phyloP scores from a whole-genome alignment of 2,113 vertebrate species.

The Mastomys natalensis region DNA sequence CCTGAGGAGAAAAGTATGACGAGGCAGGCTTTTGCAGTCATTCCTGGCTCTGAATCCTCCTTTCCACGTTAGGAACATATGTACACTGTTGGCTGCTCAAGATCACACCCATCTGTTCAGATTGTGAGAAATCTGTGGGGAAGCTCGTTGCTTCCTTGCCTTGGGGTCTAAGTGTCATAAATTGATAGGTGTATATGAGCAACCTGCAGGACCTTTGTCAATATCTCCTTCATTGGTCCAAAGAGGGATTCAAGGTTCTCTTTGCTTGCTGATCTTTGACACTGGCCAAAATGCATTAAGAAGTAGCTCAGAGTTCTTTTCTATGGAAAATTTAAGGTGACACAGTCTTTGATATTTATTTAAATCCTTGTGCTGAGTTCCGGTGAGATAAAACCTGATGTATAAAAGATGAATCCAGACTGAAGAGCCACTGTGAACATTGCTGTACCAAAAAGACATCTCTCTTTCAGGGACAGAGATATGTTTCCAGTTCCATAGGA shows the following conservation, averaged over 20 bases:
- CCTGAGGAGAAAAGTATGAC: slow-evolving; percentile 58
- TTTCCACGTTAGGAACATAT: slow-evolving; percentile 83
- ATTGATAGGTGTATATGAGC: slow-evolving; percentile 58
- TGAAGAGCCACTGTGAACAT: neutral
- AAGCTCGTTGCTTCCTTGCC: slow-evolving; percentile 72
- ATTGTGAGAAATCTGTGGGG: slow-evolving; percentile 74
- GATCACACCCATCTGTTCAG: slow-evolving; percentile 83
- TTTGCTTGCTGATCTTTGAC: slow-evolving; percentile 9
- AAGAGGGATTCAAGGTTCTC: slow-evolving; percentile 17
- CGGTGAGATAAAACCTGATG: slow-evolving; percentile 47
- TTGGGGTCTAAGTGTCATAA: slow-evolving; percentile 62
- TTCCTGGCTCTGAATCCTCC: slow-evolving; percentile 77
- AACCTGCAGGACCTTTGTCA: slow-evolving; percentile 58
- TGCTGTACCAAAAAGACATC: neutral
- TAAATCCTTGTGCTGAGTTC: slow-evolving; percentile 18
- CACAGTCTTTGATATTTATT: slow-evolving; percentile 39
- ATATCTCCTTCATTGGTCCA: slow-evolving; percentile 52
- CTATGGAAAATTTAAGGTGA: neutral
- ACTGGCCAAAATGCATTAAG: slow-evolving; percentile 54
- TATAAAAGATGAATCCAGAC: neutral
- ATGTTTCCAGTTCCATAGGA: neutral
- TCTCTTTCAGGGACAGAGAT: neutral
- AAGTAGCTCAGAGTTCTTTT: slow-evolving; percentile 34
- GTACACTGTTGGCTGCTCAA: slow-evolving; percentile 82
- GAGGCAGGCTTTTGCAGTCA: slow-evolving; percentile 75